phyloP scores from a whole-genome alignment of 2,888 invertebrate species.

The Callosobruchus maculatus region DNA sequence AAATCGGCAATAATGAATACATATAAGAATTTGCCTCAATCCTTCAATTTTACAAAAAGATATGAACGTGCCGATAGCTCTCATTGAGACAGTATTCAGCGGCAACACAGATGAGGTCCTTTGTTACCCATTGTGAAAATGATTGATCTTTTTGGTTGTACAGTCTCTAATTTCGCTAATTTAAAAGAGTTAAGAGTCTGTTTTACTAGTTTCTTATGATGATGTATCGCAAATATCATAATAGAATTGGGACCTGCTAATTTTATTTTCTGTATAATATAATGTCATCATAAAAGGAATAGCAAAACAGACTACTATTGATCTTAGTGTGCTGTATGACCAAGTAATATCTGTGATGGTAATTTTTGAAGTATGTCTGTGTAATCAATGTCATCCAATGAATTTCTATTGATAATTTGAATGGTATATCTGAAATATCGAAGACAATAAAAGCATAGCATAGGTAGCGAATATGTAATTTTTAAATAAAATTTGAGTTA shows the following conservation, averaged over 20 bases:
- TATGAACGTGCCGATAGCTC: no score
- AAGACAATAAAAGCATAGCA: not conserved
- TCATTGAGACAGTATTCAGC: no score
- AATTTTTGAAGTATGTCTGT: no score
- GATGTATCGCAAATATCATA: not conserved
- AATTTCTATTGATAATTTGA: not conserved
- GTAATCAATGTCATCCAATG: not conserved
- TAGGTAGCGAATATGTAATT: not conserved
- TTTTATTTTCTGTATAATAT: not conserved
- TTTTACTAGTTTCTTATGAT: not conserved
- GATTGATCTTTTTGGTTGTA: no score
- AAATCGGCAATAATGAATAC: no score
- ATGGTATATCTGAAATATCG: not conserved
- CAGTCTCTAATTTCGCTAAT: no score
- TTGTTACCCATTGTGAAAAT: no score
- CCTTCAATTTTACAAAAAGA: no score
- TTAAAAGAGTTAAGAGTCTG: not conserved
- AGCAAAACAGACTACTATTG: not conserved
- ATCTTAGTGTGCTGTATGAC: not conserved
- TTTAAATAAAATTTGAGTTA: not conserved
- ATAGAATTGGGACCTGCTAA: not conserved
- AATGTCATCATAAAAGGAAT: not conserved
- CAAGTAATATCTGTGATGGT: not conserved
- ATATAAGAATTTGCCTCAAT: no score
- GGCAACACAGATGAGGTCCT: no score